Percentiles rank a stretch among this genome's conserved stretches.
Evolutionary conservation across 2,113 vertebrate genomes (phyloP).

Genomic region (Burhinus bistriatus): DNA sequence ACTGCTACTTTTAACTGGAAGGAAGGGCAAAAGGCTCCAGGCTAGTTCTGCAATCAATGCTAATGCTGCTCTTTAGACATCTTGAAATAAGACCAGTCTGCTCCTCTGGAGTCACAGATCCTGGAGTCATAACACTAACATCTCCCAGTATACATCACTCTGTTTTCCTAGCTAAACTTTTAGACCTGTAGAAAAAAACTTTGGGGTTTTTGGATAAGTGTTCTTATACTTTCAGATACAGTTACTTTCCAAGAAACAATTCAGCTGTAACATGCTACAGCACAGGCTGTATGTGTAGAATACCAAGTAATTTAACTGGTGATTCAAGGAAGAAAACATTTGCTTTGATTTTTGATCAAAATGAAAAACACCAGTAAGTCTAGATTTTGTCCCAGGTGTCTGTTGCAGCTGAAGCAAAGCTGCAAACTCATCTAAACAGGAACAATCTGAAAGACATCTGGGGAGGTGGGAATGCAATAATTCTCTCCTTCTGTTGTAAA

Average conservation of each 20-base stretch:
- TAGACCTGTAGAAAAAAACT: slow-evolving; percentile 11
- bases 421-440: not conserved
- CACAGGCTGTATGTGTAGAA: not conserved
- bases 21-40: not conserved
- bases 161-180: slow-evolving; percentile 54
- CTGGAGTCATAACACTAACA: slow-evolving; percentile 39
- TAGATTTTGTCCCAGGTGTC: not conserved
- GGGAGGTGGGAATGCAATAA: not conserved
- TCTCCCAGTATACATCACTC: slow-evolving; percentile 3
- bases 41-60: slow-evolving; percentile 47
- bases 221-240: not conserved
- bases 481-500: not conserved
- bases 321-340: not conserved
- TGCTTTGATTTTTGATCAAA: not conserved
- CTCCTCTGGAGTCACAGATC: slow-evolving; percentile 48
- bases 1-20: not conserved
- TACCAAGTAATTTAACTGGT: not conserved
- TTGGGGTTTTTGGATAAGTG: not conserved
- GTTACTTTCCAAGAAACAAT: not conserved
- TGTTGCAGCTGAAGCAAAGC: not conserved
- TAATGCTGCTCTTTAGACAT: slow-evolving; percentile 56
- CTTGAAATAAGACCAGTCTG: slow-evolving; percentile 43
- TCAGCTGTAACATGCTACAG: not conserved
- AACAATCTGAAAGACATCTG: not conserved
- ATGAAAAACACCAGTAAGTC: not conserved